Evolutionary conservation across 2,797 vertebrate species (phyloP).

Genomic region (Malacoraja senta): DNA sequence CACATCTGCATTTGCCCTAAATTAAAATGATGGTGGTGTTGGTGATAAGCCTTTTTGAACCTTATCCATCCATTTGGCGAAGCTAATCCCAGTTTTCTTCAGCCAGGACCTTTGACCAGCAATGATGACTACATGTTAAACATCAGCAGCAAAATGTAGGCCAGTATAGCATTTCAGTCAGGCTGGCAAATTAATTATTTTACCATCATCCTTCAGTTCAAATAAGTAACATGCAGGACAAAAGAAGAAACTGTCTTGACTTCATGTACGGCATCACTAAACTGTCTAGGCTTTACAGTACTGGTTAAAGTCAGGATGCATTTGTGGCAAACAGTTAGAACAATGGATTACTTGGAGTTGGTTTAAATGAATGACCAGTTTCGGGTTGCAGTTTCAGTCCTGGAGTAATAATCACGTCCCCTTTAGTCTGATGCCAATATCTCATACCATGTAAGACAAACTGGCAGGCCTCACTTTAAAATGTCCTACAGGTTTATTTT

Average conservation of each 20-base stretch:
- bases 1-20: background rate
- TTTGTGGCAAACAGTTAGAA: background rate
- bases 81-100: background rate
- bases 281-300: background rate
- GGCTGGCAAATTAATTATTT: background rate
- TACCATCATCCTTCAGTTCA: background rate
- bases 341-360: background rate
- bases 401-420: background rate
- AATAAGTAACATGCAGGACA: background rate
- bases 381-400: background rate
- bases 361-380: background rate
- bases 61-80: background rate
- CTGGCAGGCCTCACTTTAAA: background rate
- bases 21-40: background rate
- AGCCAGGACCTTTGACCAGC: no score
- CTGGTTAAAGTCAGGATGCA: background rate
- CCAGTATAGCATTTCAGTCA: background rate
- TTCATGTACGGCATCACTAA: background rate
- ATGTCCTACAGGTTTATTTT: background rate
- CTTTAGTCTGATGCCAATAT: conserved; percentile 12
- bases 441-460: background rate
- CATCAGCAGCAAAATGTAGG: background rate
- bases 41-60: background rate
- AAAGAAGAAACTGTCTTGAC: background rate
- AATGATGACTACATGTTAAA: background rate